Evolutionary conservation across 30 jellyfish, hydroid and myxozoan genomes (phyloP), one percentile per base, ranked within the genome.

Genomic region (Hydractinia symbiolongicarpus): DNA sequence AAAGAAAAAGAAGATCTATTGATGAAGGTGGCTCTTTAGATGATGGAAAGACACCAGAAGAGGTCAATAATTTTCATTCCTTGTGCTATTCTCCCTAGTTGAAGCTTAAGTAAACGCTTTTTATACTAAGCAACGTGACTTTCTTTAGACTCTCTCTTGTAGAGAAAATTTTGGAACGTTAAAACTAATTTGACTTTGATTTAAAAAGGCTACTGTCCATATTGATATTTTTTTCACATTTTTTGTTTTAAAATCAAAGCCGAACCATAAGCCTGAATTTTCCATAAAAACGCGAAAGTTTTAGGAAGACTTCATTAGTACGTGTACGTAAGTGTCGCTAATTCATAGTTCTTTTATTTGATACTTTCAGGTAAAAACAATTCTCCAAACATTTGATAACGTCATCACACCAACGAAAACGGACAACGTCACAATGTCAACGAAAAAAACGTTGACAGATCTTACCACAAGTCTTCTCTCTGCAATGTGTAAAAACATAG

Each of bases 401-500:
- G 66, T 83, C 49, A 78, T 89, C 81, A 80, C 62, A 30, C 72
- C 90, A 57, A 50, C 89, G 5, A 73, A 83, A 14, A 15, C 8
- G 17, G 88, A 81, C 50, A 73, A 84, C 84, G 17, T 84, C 19
- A 19, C 88, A 9, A 83, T 89, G 96, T 20, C 53, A 40, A 69
- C 81, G 72, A 89, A 89, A 57, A 72, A 82, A 68, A 76, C 73
- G 49, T 84, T 58, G 82, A 84, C 95, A 13, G 95, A 66, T 40
- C 81, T 84, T 44, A 73, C 83, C 15, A 74, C 53, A 5, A 9
- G 78, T 14, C 85, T 83, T 5, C 57, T 89, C 56, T n/a, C 75
- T 16, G 76, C 95, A 6, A 83, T 89, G 96, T 89, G 96, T 67
- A 61, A 50, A 50, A 81, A 56, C 6, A 69, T 88, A 30, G 85